phyloP scores from a whole-genome alignment of 2,888 invertebrate species.

The Beris morrisii region DNA sequence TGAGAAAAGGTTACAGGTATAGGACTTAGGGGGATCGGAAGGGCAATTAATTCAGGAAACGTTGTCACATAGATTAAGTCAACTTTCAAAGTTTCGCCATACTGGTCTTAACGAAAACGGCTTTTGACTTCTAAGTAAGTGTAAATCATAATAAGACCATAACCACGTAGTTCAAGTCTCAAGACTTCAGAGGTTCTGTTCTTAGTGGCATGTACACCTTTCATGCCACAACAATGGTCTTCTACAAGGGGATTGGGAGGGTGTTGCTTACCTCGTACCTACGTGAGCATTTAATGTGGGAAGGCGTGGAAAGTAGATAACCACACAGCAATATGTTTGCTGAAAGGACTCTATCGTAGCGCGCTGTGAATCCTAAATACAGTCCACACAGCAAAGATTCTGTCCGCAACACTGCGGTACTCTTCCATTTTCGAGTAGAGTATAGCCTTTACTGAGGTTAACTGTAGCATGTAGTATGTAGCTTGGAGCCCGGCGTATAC shows the following conservation, averaged over 20 bases:
- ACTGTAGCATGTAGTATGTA: background rate
- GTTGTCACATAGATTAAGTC: constrained; percentile 38
- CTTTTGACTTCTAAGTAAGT: constrained; percentile 32
- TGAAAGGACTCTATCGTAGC: constrained; percentile 11
- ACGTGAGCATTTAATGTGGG: background rate
- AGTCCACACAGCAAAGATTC: background rate
- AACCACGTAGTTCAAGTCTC: constrained; percentile 31
- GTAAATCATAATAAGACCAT: constrained; percentile 36
- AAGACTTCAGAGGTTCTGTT: background rate
- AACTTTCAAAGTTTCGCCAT: constrained; percentile 33
- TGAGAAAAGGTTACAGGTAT: background rate
- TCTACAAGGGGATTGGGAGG: too few species aligned
- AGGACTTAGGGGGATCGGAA: constrained; percentile 18
- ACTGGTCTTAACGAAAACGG: constrained; percentile 21
- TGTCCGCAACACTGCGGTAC: background rate
- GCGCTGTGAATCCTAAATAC: constrained; percentile 31
- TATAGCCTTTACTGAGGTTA: background rate
- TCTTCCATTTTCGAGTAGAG: background rate
- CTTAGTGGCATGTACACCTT: too few species aligned
- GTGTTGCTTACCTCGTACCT: too few species aligned
- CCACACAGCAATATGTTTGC: constrained; percentile 13
- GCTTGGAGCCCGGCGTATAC: background rate
- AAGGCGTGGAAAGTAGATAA: background rate
- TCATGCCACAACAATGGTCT: too few species aligned
- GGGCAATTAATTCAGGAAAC: constrained; percentile 39